Conservation (phyloP, 2,113 vertebrate genomes). For the Egretta garzetta region DNA sequence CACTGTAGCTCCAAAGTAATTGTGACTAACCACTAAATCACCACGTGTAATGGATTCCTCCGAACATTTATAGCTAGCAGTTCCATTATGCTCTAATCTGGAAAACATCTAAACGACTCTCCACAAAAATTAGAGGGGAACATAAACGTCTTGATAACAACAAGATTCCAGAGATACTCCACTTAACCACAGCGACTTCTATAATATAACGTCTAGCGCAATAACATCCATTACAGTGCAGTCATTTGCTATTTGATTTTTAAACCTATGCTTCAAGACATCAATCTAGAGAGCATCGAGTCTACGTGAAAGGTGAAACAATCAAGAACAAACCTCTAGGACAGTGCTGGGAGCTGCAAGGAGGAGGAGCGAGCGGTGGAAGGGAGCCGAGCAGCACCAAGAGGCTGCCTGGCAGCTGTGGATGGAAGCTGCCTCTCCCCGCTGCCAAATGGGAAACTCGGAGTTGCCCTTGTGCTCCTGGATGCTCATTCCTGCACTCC, state of each 20-base stretch:
- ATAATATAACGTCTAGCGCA: neutral
- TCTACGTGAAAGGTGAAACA: neutral
- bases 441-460: neutral
- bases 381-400: neutral
- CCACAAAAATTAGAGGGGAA: slow-evolving; percentile 56
- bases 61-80: slow-evolving; percentile 27
- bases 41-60: slow-evolving; percentile 40
- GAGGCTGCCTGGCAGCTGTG: neutral
- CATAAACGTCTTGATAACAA: slow-evolving; percentile 51
- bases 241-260: slow-evolving; percentile 27
- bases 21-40: slow-evolving; percentile 63
- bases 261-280: neutral
- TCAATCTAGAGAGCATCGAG: neutral
- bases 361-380: neutral
- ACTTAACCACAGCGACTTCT: slow-evolving; percentile 35
- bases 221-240: neutral
- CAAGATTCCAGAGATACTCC: slow-evolving; percentile 33
- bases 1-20: slow-evolving; percentile 39
- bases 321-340: neutral
- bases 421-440: neutral
- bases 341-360: neutral
- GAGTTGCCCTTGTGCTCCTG: neutral
- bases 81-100: slow-evolving; percentile 60
- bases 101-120: slow-evolving; percentile 39
- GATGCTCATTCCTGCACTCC: neutral